Evolutionary conservation across 2,113 vertebrate genomes (phyloP).

Genomic region (Phylloscopus trochilus): DNA sequence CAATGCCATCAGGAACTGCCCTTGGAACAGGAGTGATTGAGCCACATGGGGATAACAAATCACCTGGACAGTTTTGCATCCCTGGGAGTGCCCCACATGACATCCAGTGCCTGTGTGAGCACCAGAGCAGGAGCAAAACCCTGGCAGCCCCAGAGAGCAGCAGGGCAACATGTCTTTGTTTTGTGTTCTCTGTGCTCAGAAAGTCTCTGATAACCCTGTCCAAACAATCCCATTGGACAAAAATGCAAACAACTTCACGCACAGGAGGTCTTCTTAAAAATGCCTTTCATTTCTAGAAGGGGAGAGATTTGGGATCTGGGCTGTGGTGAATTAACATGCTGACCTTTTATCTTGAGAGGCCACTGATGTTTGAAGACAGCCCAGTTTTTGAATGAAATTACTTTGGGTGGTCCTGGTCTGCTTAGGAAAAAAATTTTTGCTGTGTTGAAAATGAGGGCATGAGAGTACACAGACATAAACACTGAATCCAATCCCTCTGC

Average conservation of each 20-base stretch:
- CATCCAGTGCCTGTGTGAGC: neutral
- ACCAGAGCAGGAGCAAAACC: neutral
- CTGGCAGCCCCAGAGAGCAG: neutral
- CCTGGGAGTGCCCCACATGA: rapidly evolving
- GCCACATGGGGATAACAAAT: rapidly evolving
- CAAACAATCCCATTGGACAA: slow-evolving; percentile 21
- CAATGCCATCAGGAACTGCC: neutral
- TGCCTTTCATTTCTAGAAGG: slow-evolving; percentile 34
- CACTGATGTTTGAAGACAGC: slow-evolving; percentile 40
- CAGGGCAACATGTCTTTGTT: neutral
- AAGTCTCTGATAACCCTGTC: slow-evolving; percentile 8
- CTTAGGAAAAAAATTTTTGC: slow-evolving; percentile 15
- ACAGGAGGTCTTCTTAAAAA: slow-evolving; percentile 45
- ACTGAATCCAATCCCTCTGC: neutral
- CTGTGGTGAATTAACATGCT: slow-evolving; percentile 49
- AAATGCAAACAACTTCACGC: slow-evolving; percentile 41
- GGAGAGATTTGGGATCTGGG: slow-evolving; percentile 9
- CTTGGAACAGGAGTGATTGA: neutral
- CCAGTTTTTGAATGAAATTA: slow-evolving; percentile 35
- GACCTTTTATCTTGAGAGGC: slow-evolving; percentile 58
- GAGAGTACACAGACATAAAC: slow-evolving; percentile 38
- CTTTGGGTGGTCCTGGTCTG: slow-evolving; percentile 53
- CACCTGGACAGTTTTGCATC: neutral
- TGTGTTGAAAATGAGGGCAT: slow-evolving; percentile 26
- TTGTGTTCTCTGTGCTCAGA: neutral